phyloP scores from a whole-genome alignment of 2,797 vertebrate genomes.

The Pipistrellus kuhlii region DNA sequence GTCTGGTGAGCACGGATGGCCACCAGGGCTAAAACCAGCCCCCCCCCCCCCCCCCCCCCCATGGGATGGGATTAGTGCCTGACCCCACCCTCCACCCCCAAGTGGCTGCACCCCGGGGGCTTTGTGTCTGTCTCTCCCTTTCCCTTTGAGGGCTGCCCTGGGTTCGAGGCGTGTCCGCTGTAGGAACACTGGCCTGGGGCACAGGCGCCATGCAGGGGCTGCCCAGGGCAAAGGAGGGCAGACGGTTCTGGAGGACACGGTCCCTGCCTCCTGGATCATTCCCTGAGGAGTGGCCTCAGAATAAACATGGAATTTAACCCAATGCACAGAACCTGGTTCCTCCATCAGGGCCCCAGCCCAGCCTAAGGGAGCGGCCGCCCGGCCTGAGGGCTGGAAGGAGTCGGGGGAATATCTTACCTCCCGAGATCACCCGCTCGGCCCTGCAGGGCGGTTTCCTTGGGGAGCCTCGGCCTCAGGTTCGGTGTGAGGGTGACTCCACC shows the following conservation, averaged over 20 bases:
- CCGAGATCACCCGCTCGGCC: not conserved
- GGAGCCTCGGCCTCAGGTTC: too few species aligned
- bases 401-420: not conserved
- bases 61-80: accelerated
- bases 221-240: not conserved
- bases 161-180: not conserved
- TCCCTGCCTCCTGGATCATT: not conserved
- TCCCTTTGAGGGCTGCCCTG: not conserved
- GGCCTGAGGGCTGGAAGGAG: not conserved
- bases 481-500: too few species aligned
- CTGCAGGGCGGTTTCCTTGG: not conserved
- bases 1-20: not conserved
- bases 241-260: not conserved
- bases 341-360: not conserved
- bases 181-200: not conserved
- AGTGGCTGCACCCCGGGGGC: not conserved
- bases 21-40: not conserved
- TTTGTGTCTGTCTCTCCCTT: too few species aligned
- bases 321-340: not conserved
- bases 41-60: too few species aligned
- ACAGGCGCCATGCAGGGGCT: not conserved
- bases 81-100: not conserved
- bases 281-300: not conserved
- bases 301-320: not conserved
- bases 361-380: accelerated